Conservation (phyloP, 2,113 vertebrate genomes). For the Dromaius novaehollandiae region DNA sequence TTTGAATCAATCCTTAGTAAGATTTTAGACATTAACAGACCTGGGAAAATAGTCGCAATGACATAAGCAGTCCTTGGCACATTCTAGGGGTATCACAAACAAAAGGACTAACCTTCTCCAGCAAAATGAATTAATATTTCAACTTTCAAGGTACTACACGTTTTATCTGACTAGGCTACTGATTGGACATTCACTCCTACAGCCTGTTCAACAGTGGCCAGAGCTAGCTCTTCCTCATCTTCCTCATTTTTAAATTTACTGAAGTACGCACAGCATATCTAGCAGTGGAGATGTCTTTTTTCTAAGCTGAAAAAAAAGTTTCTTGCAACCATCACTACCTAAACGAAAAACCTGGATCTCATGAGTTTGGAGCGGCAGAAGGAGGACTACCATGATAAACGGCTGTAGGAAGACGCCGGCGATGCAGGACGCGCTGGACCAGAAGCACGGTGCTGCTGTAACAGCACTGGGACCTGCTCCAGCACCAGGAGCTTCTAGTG, state of each 20-base stretch:
- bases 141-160: neutral
- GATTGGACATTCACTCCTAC: neutral
- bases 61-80: neutral
- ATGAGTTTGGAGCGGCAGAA: neutral
- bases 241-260: neutral
- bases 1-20: neutral
- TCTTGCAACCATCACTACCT: neutral
- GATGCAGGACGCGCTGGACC: neutral
- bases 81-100: neutral
- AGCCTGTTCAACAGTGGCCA: neutral
- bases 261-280: neutral
- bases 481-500: neutral
- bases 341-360: neutral
- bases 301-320: neutral
- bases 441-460: neutral
- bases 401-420: neutral
- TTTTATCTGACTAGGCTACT: neutral
- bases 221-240: neutral
- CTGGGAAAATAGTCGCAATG: too few species aligned
- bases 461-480: neutral
- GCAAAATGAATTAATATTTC: neutral
- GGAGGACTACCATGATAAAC: accelerated
- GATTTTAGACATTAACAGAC: neutral
- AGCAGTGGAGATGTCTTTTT: neutral
- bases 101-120: neutral